Conservation (phyloP, 2,113 vertebrate species). For the Takifugu bimaculatus region DNA sequence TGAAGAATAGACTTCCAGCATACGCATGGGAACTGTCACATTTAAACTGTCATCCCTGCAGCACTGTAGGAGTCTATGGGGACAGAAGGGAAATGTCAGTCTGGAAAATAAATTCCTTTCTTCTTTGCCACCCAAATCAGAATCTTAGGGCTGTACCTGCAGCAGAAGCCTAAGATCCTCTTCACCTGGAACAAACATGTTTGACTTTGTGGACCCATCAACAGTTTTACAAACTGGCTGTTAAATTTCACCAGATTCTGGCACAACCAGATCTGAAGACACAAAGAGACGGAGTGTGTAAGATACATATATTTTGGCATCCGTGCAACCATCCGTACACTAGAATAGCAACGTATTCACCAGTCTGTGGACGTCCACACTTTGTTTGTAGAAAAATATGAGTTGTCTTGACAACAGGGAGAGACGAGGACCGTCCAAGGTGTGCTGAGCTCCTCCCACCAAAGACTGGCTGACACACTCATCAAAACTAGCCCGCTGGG, state of each 20-base stretch:
- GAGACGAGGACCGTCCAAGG: constrained; percentile 75
- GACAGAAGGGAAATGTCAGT: constrained; percentile 15
- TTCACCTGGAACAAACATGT: constrained; percentile 96
- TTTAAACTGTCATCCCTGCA: constrained; percentile 87
- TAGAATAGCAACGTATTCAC: constrained; percentile 58
- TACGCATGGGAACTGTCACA: constrained; percentile 94
- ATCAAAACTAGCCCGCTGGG: constrained; percentile 90
- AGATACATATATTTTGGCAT: neutral
- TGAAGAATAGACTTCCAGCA: constrained; percentile 94
- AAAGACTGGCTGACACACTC: constrained; percentile 75
- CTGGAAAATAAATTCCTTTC: neutral
- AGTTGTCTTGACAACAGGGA: constrained; percentile 87
- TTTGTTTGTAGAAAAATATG: constrained; percentile 94
- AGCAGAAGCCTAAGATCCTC: constrained; percentile 91
- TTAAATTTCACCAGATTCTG: constrained; percentile 93
- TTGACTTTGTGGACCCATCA: constrained; percentile 84
- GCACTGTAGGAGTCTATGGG: constrained; percentile 82
- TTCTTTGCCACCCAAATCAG: neutral
- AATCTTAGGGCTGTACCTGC: constrained; percentile 78
- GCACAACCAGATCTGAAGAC: constrained; percentile 89
- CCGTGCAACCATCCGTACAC: neutral
- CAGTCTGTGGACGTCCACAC: constrained; percentile 89
- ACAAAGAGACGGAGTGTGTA: constrained; percentile 20
- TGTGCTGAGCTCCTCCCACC: constrained; percentile 68
- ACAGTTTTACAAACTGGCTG: constrained; percentile 84